Evolutionary conservation across 2,888 invertebrate genomes (phyloP), one percentile per base, ranked within the genome.

Genomic region (Hyppa rectilinea): DNA sequence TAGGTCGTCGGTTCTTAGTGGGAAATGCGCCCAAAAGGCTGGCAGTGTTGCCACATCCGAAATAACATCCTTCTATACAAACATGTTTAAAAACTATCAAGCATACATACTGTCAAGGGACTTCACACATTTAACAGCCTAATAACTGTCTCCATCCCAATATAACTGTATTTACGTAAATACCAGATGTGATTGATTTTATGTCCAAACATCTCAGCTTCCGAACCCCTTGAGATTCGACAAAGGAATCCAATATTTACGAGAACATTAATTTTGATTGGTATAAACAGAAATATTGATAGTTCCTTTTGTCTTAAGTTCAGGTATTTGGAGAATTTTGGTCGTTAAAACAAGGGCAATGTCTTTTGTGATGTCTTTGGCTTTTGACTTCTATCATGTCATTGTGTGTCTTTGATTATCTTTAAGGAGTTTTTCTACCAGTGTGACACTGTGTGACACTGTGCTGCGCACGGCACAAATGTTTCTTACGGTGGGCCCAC

Each of bases 191-290:
- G 84, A 84, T 84, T 78, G 85, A 84, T 82, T 84, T 84, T 84
- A 84, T 72, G 72, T 70, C 52, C 58, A 65, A 76, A 78, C 82
- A 77, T 81, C 72, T 62, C 43, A 64, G 72, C 80, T 78, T 63
- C 75, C 17, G 63, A 84, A 83, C 80, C 84, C 80, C 84, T 78
- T 82, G 85, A 84, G 83, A 65, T 70, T 80, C 75, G 23, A 82
- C 82, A 84, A 80, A 84, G 75, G 85, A 69, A 84, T 84, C 76
- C 58, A 23, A 77, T 84, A 84, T 84, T 84, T 84, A 84, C 76
- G 85, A 80, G 71, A 75, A 52, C 78, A 73, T 84, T 82, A 78
- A 78, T 85, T 84, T 84, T 82, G 71, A 84, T 84, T 84, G 65
- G 72, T 72, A 73, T 73, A 78, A 70, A 75, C 82, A 61, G 20